Evolutionary conservation across 2,797 vertebrate species (phyloP), one percentile per base, ranked within the genome.

Genomic region (Clarias fuscus): DNA sequence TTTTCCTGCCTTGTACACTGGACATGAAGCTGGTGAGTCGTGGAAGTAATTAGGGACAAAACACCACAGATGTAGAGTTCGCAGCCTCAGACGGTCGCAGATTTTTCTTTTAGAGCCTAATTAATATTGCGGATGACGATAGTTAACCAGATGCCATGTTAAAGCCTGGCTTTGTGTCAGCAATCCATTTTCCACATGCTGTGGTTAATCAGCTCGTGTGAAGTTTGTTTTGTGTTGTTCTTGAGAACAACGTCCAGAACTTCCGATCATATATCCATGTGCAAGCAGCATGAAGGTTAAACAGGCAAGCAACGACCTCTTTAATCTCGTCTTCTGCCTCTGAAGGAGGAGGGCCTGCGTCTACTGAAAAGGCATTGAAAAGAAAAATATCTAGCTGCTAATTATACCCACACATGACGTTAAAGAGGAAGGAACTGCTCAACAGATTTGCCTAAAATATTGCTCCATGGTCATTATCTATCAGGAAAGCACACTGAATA

Each of bases 371-470:
- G 89, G 82, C 89, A 84, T 85, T 86, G 87, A 90, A 86, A 84
- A 48, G 48, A 82, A 88, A 90, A 43, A 90, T 92, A 93, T 93
- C 89, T 89, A 90, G 85, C 33, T 91, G 92, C 77, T 90, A 88
- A 88, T 93, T 94, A 92, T 87, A 88, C 86, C 88, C 90, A 89
- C 88, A 88, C 77, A 88, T 83, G 84, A 85, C 87, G 89, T 92
- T 91, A 88, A 89, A 88, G 87, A 56, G 86, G 91, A 88, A 86
- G 37, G 58, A 88, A 65, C 83, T 27, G 79, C 85, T 81, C 67
- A 24, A 83, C 40, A 61, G 75, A 83, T 87, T 58, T 17, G 53
- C 17, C 59, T 79, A 83, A 87, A 65, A 61, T 85, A 78, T 82
- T 84, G 72, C 84, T 89, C 62, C 56, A 53, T 5, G 11, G 59